phyloP scores from a whole-genome alignment of 2,888 invertebrate genomes.

The Volucella inflata region DNA sequence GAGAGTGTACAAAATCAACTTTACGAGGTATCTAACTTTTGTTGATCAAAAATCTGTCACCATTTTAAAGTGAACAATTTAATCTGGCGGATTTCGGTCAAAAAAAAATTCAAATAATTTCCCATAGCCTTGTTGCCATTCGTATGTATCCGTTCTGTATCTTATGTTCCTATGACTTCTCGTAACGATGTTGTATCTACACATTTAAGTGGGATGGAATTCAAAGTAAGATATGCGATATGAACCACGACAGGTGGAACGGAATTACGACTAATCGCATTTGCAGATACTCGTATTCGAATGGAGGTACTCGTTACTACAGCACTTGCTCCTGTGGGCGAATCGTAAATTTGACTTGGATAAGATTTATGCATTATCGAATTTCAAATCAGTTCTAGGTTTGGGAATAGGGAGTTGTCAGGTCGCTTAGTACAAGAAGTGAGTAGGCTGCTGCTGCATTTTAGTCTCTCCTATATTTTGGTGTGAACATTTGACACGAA shows the following conservation, averaged over 20 bases:
- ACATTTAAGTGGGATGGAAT: conserved; percentile 40
- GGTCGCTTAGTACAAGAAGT: background rate
- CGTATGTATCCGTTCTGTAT: conserved; percentile 16
- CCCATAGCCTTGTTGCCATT: conserved; percentile 14
- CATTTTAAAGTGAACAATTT: conserved; percentile 30
- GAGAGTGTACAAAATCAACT: conserved; percentile 14
- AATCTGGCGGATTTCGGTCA: conserved; percentile 34
- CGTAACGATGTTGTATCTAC: background rate
- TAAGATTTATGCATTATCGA: conserved; percentile 52
- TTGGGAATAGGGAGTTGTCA: conserved; percentile 41
- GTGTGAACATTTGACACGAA: conserved; percentile 2
- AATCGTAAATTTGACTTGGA: conserved; percentile 48
- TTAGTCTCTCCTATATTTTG: conserved; percentile 3
- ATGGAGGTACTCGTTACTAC: too few species aligned
- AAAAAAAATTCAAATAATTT: too few species aligned
- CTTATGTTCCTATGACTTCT: conserved; percentile 12
- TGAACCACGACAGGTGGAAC: conserved; percentile 63
- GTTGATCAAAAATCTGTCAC: conserved; percentile 37
- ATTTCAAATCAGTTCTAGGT: conserved; percentile 43
- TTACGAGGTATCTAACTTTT: conserved; percentile 4
- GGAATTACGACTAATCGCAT: conserved; percentile 44
- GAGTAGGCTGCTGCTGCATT: conserved; percentile 33
- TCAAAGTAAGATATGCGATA: conserved; percentile 21
- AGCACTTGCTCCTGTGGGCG: conserved; percentile 43
- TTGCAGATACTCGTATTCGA: conserved; percentile 28